These are phyloP conservation scores for Plusia festucae DNA, from an alignment of 2,888 invertebrate species.

Conservation along the genomic window DNA sequence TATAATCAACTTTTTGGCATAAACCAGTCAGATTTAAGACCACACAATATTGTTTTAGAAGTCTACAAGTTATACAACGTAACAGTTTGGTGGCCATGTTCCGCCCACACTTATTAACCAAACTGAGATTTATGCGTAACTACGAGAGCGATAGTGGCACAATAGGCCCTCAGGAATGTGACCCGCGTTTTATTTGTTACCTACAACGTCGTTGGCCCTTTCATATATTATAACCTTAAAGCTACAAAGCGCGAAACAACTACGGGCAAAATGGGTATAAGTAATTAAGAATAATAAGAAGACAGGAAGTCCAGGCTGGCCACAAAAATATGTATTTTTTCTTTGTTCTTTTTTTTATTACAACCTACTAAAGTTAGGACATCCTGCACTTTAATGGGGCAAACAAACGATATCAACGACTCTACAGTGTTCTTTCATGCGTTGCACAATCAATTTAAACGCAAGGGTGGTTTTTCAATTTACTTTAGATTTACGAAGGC, in stretches of 20 bases:
- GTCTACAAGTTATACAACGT: conserved; percentile 70
- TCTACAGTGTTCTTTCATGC: neutral
- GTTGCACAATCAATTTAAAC: neutral
- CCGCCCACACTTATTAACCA: conserved; percentile 86
- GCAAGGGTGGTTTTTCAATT: conserved; percentile 1
- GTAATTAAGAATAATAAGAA: neutral
- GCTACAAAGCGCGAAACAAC: neutral
- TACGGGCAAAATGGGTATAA: neutral
- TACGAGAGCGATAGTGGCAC: conserved; percentile 80
- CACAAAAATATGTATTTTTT: no score
- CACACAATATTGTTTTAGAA: conserved; percentile 55
- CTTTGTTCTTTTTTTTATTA: neutral
- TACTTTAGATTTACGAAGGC: neutral
- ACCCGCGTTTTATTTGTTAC: conserved; percentile 72
- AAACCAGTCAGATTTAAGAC: conserved; percentile 31
- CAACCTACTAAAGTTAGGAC: neutral
- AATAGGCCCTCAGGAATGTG: conserved; percentile 85
- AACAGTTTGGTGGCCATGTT: conserved; percentile 79
- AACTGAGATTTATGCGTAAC: conserved; percentile 85
- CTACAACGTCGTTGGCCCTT: conserved; percentile 53
- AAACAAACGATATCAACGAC: neutral
- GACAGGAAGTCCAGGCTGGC: no score
- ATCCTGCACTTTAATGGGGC: neutral
- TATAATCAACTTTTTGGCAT: conserved; percentile 30
- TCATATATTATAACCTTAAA: conserved; percentile 34